These are phyloP conservation scores for Gyrodactylus salaris DNA, from an alignment of 1,140 invertebrate genomes.

Conservation along the genomic window DNA sequence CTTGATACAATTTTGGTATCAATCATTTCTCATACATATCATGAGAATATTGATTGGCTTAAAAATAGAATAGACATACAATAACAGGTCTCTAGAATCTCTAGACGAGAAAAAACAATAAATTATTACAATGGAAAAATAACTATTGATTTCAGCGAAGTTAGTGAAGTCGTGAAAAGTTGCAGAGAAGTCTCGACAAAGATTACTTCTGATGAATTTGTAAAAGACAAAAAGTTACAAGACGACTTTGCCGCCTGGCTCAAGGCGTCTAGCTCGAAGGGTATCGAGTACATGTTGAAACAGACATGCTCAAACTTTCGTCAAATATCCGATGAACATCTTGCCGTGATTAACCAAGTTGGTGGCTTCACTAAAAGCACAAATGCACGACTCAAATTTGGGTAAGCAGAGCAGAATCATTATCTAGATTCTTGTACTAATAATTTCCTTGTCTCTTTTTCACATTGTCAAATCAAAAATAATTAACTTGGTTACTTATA, in stretches of 20 bases:
- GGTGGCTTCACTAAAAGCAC: not conserved
- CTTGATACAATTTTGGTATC: no score
- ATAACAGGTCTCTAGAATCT: no score
- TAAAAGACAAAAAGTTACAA: not conserved
- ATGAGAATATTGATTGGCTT: no score
- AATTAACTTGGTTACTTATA: no score
- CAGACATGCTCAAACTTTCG: no score
- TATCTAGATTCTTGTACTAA: not conserved
- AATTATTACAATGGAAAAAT: no score
- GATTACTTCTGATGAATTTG: not conserved
- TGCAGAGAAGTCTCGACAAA: not conserved
- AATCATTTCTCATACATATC: no score
- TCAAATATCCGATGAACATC: not conserved
- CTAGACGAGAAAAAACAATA: no score
- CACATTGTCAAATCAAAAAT: no score
- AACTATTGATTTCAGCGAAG: no score
- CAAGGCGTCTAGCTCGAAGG: not conserved
- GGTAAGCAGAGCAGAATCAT: not conserved
- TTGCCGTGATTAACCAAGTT: not conserved
- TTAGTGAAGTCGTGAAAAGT: not conserved
- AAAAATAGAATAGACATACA: no score
- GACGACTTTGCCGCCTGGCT: not conserved
- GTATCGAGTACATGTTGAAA: not conserved
- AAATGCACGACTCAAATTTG: not conserved
- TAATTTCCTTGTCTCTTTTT: not conserved